Conservation (phyloP, 1,140 invertebrate species). For the Neelides sp. region DNA sequence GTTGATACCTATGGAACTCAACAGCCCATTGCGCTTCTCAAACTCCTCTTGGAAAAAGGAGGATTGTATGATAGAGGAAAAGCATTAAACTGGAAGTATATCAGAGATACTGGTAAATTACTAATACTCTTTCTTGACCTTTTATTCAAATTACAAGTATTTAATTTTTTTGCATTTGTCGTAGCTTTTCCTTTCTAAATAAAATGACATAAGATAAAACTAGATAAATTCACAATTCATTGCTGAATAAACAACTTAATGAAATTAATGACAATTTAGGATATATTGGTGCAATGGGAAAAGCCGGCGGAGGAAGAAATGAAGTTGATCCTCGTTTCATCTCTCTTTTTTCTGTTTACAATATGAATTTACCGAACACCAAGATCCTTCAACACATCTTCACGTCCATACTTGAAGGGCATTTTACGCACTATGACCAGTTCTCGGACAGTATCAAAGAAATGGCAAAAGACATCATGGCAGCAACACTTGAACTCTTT, state of each 20-base stretch:
- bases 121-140: no score
- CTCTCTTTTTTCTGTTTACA: slow-evolving; percentile 74
- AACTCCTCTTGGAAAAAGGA: slow-evolving; percentile 67
- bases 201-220: no score
- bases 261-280: slow-evolving; percentile 40
- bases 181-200: neutral
- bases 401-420: slow-evolving; percentile 62
- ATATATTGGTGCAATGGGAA: slow-evolving; percentile 66
- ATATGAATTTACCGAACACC: slow-evolving; percentile 66
- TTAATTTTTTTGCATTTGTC: slow-evolving; percentile 11
- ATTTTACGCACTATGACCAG: slow-evolving; percentile 42
- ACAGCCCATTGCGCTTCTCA: slow-evolving; percentile 78
- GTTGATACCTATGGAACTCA: slow-evolving; percentile 80
- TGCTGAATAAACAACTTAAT: slow-evolving; percentile 26
- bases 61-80: slow-evolving; percentile 80
- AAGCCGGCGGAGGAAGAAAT: slow-evolving; percentile 70
- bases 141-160: neutral
- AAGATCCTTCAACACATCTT: slow-evolving; percentile 69
- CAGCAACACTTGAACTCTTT: slow-evolving; percentile 69
- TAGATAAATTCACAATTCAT: neutral
- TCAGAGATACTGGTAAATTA: slow-evolving; percentile 58
- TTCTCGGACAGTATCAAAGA: slow-evolving; percentile 54
- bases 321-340: slow-evolving; percentile 79
- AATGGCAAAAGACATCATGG: slow-evolving; percentile 51
- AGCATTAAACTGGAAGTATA: slow-evolving; percentile 74